Evolutionary conservation across 2,888 invertebrate species (phyloP).

Genomic region (Caenorhabditis sp.): DNA sequence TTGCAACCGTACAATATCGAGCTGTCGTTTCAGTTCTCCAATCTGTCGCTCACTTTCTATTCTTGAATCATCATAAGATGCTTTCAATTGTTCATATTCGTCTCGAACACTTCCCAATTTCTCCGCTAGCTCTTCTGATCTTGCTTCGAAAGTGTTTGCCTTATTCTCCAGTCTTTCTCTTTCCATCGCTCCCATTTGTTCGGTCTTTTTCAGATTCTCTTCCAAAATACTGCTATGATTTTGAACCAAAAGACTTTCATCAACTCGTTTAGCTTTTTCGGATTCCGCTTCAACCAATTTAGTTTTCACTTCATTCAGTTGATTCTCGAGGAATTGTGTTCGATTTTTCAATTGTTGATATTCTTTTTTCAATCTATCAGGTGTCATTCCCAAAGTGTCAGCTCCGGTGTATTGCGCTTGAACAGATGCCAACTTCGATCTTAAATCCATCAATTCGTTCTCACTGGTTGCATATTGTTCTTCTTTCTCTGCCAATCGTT

Average conservation of each 20-base stretch:
- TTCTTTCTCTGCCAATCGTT: constrained; percentile 42
- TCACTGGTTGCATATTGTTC: constrained; percentile 22
- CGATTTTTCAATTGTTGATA: constrained; percentile 52
- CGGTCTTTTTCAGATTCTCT: constrained; percentile 43
- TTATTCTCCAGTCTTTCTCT: constrained; percentile 34
- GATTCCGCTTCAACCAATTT: constrained; percentile 38
- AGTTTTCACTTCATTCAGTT: constrained; percentile 45
- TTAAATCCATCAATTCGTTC: constrained; percentile 30
- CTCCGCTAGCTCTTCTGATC: constrained; percentile 18
- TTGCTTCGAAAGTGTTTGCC: constrained; percentile 27
- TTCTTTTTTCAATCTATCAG: constrained; percentile 51
- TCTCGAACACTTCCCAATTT: constrained; percentile 8
- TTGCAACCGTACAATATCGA: constrained; percentile 17
- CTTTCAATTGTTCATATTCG: constrained; percentile 13
- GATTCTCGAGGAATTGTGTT: constrained; percentile 47
- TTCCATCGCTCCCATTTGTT: constrained; percentile 39
- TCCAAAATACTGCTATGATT: constrained; percentile 41
- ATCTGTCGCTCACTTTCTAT: constrained; percentile 16
- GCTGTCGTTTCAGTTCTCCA: constrained; percentile 21
- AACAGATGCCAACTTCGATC: constrained; percentile 28
- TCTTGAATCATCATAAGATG: constrained; percentile 7
- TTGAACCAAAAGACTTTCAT: constrained; percentile 23
- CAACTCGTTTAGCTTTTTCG: constrained; percentile 30
- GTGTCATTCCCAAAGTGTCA: constrained; percentile 38
- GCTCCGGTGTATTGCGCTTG: constrained; percentile 27